Evolutionary conservation across 2,888 invertebrate genomes (phyloP).

Genomic region (Poecilobothrus nobilitatus): DNA sequence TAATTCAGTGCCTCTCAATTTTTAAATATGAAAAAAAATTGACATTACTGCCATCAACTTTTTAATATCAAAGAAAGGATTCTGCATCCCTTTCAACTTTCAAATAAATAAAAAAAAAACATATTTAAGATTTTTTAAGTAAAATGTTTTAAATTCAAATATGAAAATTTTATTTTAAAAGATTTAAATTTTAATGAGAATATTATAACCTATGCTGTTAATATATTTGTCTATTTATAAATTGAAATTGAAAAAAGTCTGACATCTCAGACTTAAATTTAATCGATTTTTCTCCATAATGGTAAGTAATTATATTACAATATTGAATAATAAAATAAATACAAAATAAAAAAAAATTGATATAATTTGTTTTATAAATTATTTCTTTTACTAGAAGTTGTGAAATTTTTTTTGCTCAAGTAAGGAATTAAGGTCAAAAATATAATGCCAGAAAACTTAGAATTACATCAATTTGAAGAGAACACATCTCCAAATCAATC

Average conservation of each 20-base stretch:
- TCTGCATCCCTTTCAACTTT: no score
- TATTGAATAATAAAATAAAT: not conserved
- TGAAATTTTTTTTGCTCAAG: not conserved
- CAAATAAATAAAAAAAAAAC: no score
- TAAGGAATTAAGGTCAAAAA: not conserved
- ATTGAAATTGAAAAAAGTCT: not conserved
- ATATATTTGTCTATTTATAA: not conserved
- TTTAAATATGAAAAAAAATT: no score
- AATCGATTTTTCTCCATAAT: not conserved
- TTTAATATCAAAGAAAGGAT: no score
- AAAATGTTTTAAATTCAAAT: no score
- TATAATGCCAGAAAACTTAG: slow-evolving; percentile 66
- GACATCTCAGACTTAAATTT: not conserved
- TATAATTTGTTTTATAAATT: not conserved
- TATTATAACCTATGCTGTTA: not conserved
- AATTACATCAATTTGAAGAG: slow-evolving; percentile 71
- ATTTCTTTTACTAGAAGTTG: not conserved
- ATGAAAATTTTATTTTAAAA: no score
- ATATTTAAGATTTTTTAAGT: no score
- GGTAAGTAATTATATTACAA: not conserved
- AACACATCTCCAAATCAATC: slow-evolving; percentile 39
- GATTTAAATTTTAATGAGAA: no score
- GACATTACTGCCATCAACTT: no score
- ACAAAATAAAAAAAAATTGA: not conserved
- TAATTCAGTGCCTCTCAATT: no score